Evolutionary conservation across 2,797 vertebrate species (phyloP).

Genomic region (Galagoides demidoff): DNA sequence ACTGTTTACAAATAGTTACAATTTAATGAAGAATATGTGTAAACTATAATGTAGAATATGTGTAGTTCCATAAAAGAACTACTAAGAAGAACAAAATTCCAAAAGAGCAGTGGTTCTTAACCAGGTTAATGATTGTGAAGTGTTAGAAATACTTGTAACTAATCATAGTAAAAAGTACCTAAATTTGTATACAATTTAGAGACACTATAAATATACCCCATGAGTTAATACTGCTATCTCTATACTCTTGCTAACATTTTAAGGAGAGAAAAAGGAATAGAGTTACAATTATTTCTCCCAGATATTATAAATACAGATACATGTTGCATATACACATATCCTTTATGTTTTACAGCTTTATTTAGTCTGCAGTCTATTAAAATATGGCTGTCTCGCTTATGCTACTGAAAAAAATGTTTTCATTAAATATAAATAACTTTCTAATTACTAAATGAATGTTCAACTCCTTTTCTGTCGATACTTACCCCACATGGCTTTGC

Average conservation of each 20-base stretch:
- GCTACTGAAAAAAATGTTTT: slow-evolving; percentile 46
- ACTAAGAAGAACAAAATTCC: slow-evolving; percentile 45
- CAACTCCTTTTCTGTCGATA: slow-evolving; percentile 33
- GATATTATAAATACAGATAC: background rate
- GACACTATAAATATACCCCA: background rate
- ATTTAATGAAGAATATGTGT: slow-evolving; percentile 54
- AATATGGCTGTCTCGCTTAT: background rate
- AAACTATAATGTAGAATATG: background rate
- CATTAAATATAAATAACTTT: slow-evolving; percentile 18
- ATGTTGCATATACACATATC: background rate
- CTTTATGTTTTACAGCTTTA: slow-evolving; percentile 15
- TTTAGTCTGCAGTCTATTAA: slow-evolving; percentile 40
- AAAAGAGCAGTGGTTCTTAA: slow-evolving; percentile 11
- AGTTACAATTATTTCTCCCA: slow-evolving; percentile 21
- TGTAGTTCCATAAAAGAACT: background rate
- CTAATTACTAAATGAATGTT: slow-evolving; percentile 41
- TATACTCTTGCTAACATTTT: background rate
- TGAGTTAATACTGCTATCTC: background rate
- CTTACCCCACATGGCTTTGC: background rate
- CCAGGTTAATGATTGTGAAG: background rate
- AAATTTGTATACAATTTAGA: slow-evolving; percentile 9
- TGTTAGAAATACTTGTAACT: slow-evolving; percentile 34
- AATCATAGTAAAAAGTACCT: slow-evolving; percentile 16
- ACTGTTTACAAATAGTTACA: slow-evolving; percentile 30
- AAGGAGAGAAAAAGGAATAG: background rate